Base-by-base conservation (phyloP, 2,888 invertebrate genomes). In the Thera britannica region DNA sequence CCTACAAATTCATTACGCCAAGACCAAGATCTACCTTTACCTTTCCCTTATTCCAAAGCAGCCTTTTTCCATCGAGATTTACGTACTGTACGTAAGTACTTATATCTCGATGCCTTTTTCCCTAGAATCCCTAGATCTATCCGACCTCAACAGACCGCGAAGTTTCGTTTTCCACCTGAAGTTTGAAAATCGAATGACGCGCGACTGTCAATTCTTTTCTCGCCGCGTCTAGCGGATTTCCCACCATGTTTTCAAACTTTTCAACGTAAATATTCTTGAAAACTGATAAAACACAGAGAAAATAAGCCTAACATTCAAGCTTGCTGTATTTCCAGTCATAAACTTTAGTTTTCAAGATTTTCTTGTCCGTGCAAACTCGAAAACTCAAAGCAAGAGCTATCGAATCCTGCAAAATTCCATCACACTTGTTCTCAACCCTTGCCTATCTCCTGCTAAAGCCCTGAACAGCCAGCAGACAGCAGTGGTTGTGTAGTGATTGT, bases 131-230 rank as follows among this genome's bases (percentile, higher is more conserved):
- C n/a, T n/a, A 67, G 46, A 58, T 23, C 38, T 48, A 60, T 7
- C 7, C 49, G 56, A 49, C 58, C 60, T 62, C 55, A 46, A 38
- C n/a, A 8, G 52, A 61, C 46, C 52, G 44, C 12, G 8, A 65
- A 44, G 44, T 62, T 57, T 49, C 2, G 52, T 34, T 52, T 52
- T 52, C 34, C 52, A 54, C 38, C 38, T 57, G 57, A 55, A 46
- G 46, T 65, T 73, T 64, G 65, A 72, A 75, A 67, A 63, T 34
- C n/a, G 65, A 71, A 67, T 62, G 59, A 66, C 61, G 61, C 71
- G 60, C 60, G 60, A 66, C 58, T 38, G 63, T 71, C 67, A 64
- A 62, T 46, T 72, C 12, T 68, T 72, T 63, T 68, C 12, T 35
- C 34, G 46, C 59, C 63, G 68, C 60, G 62, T 64, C 61, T 62